Conservation (phyloP, 2,888 invertebrate genomes). For the Drosophila birchii region DNA sequence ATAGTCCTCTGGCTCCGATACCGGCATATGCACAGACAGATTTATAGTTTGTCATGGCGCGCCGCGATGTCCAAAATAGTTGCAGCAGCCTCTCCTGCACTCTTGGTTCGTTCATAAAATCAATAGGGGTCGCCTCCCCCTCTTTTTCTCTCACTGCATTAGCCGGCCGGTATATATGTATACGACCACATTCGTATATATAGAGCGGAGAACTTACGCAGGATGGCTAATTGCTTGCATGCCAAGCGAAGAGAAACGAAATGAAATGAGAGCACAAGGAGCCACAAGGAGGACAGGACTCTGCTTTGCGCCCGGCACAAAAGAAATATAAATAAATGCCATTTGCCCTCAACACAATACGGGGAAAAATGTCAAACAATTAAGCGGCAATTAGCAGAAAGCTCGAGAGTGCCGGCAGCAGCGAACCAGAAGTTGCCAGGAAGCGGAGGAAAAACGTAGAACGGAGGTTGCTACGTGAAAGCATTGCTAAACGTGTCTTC, state of each 20-base stretch:
- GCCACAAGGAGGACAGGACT: slow-evolving; percentile 13
- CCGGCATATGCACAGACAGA: slow-evolving; percentile 71
- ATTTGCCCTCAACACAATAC: slow-evolving; percentile 33
- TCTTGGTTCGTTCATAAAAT: slow-evolving; percentile 74
- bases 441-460: slow-evolving; percentile 6
- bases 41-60: slow-evolving; percentile 78
- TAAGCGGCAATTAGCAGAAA: slow-evolving; percentile 77
- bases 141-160: slow-evolving; percentile 22
- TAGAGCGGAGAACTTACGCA: slow-evolving; percentile 41
- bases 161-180: slow-evolving; percentile 62
- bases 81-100: slow-evolving; percentile 53
- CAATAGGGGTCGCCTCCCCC: slow-evolving; percentile 57
- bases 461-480: slow-evolving; percentile 52
- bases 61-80: slow-evolving; percentile 68
- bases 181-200: background rate
- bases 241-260: slow-evolving; percentile 13
- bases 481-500: slow-evolving; percentile 76
- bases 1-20: slow-evolving; percentile 35
- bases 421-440: slow-evolving; percentile 11
- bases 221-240: slow-evolving; percentile 46
- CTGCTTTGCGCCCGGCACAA: slow-evolving; percentile 27
- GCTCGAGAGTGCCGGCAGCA: slow-evolving; percentile 46
- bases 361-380: slow-evolving; percentile 73
- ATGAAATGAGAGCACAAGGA: slow-evolving; percentile 21
- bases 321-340: slow-evolving; percentile 52